These are phyloP conservation scores for Eolophus roseicapilla DNA, from an alignment of 2,113 vertebrate genomes.

Conservation along the genomic window DNA sequence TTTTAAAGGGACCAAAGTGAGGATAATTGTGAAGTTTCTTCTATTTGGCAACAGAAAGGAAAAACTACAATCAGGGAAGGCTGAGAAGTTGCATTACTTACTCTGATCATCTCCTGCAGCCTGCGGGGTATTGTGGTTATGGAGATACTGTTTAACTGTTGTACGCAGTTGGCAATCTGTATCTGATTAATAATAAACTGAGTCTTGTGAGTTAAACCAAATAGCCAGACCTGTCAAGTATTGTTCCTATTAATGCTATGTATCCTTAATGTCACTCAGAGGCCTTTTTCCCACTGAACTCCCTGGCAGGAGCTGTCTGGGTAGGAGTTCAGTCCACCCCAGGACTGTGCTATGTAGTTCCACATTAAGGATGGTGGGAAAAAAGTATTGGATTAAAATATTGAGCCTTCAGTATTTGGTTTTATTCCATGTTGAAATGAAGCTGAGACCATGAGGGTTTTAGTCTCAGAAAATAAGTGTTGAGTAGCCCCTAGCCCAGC, in stretches of 20 bases:
- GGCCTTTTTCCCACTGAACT: not conserved
- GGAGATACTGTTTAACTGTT: not conserved
- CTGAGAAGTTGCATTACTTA: not conserved
- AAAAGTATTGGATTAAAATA: not conserved
- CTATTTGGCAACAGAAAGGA: not conserved
- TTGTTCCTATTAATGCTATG: not conserved
- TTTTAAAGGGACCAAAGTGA: not conserved
- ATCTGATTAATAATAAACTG: not conserved
- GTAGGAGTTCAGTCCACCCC: not conserved
- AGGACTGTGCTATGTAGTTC: not conserved
- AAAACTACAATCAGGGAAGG: not conserved
- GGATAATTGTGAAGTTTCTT: not conserved
- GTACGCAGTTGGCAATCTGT: not conserved
- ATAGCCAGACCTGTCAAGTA: not conserved
- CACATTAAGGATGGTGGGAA: not conserved
- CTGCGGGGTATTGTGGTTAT: not conserved
- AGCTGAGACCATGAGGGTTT: not conserved
- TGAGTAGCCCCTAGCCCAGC: not conserved
- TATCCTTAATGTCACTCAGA: not conserved
- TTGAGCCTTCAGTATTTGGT: not conserved
- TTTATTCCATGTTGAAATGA: not conserved
- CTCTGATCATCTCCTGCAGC: not conserved
- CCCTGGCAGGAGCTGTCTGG: not conserved
- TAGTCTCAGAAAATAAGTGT: not conserved
- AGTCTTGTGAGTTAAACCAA: not conserved